Evolutionary conservation across 1,140 invertebrate species (phyloP).

Genomic region (Danaus plexippus): DNA sequence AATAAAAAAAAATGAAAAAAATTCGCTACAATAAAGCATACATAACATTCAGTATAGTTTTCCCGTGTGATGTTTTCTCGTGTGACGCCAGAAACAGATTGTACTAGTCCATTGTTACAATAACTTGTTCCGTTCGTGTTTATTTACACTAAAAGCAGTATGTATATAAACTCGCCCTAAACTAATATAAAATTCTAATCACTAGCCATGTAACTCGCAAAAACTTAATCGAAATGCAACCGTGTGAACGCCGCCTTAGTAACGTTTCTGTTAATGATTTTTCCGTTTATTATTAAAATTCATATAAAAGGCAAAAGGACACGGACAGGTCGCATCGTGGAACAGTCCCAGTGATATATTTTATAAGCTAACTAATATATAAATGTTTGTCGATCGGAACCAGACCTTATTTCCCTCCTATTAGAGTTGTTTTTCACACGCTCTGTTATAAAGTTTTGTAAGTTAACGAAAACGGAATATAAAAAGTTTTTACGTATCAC

Average conservation of each 20-base stretch:
- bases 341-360: conserved; percentile 20
- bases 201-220: conserved; percentile 67
- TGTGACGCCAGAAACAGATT: no score
- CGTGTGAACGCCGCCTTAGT: conserved; percentile 21
- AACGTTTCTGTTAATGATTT: neutral
- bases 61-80: no score
- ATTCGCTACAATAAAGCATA: no score
- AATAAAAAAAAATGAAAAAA: no score
- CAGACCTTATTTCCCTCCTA: conserved; percentile 20
- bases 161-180: conserved; percentile 36
- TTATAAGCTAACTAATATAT: conserved; percentile 10
- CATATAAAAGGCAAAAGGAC: conserved; percentile 6
- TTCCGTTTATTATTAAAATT: neutral
- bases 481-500: no score
- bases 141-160: neutral
- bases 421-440: neutral
- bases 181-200: conserved; percentile 66
- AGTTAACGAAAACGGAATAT: no score
- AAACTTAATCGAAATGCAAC: conserved; percentile 37
- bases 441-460: no score
- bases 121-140: no score
- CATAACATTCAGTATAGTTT: no score
- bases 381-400: conserved; percentile 7
- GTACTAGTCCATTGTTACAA: no score
- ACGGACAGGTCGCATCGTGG: conserved; percentile 12